Evolutionary conservation across 37 sponge, comb jelly and placozoan species (phyloP).

Genomic region (Haliclona indistincta): DNA sequence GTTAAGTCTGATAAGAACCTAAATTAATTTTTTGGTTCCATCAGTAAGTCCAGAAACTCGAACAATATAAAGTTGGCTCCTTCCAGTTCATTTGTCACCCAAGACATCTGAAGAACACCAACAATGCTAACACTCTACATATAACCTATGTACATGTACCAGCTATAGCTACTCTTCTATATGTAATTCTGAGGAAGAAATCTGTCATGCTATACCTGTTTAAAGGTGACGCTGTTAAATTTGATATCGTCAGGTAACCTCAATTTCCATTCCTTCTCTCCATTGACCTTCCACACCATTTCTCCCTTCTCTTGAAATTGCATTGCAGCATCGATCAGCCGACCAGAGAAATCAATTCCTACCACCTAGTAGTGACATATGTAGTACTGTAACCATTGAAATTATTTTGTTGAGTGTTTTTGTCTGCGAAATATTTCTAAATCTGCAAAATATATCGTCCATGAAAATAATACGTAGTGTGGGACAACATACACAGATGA

Average conservation of each 20-base stretch:
- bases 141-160: too few relatives aligned
- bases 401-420: too few relatives aligned
- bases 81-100: conserved; percentile 79
- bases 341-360: conserved; percentile 81
- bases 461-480: too few relatives aligned
- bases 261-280: background rate
- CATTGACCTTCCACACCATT: background rate
- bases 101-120: conserved; percentile 83
- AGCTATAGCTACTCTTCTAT: background rate
- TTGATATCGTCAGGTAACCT: background rate
- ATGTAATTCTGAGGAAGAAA: background rate
- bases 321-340: conserved; percentile 68
- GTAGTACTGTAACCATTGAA: too few relatives aligned
- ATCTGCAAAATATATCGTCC: too few relatives aligned
- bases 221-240: conserved; percentile 21
- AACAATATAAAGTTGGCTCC: conserved; percentile 55
- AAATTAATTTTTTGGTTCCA: conserved; percentile 36
- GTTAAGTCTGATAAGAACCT: background rate
- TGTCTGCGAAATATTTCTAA: too few relatives aligned
- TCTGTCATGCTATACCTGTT: conserved; percentile 31
- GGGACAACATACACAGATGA: too few relatives aligned
- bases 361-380: too few relatives aligned
- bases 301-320: conserved; percentile 44
- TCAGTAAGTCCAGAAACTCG: conserved; percentile 63
- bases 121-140: too few relatives aligned